Evolutionary conservation across 2,888 invertebrate species (phyloP), one percentile per base, ranked within the genome.

Genomic region (Drosophila phalerata): DNA sequence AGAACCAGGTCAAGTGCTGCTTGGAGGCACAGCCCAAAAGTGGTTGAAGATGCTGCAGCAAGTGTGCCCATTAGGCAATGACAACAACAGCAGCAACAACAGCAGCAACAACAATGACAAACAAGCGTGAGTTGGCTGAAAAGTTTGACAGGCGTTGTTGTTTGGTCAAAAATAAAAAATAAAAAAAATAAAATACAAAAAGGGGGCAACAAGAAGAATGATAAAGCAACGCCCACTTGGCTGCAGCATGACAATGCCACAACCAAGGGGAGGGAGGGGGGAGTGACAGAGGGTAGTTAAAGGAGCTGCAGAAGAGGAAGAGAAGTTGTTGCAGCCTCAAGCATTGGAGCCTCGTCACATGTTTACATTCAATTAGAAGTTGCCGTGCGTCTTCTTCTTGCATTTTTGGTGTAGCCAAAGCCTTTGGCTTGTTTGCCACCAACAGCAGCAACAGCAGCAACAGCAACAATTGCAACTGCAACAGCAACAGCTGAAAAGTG

Each of bases 341-440:
- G 73, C 62, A 51, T 32, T 49, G 57, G 49, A 65, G 73, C 62
- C 69, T 65, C 73, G 69, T 69, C 68, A 66, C 79, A 73, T 87
- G 84, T 85, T 85, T 88, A 85, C 88, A 82, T 85, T 82, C 84
- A 87, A 87, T 85, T 85, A 85, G 86, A 88, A 88, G 82, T 77
- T 85, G 40, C 28, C 55, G 47, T 38, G 28, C 30, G 22, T 32
- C 30, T 45, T 25, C 11, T 37, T 28, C 17, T 30, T 53, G 9
- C 19, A 40, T 37, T 53, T 32, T 56, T 55, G 48, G 28, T 34
- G 45, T 40, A 25, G 47, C 47, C 43, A 47, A 45, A 60, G 77
- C 74, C 68, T 66, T 60, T 49, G 78, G 73, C 76, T 77, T 77
- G 78, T 84, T 77, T 76, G 48, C 76, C 73, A 68, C 67, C 72